Percentiles rank a stretch among this genome's conserved stretches.
These are phyloP conservation scores for Proterorhinus semilunaris DNA, from an alignment of 2,113 vertebrate genomes.

Conservation along the genomic window DNA sequence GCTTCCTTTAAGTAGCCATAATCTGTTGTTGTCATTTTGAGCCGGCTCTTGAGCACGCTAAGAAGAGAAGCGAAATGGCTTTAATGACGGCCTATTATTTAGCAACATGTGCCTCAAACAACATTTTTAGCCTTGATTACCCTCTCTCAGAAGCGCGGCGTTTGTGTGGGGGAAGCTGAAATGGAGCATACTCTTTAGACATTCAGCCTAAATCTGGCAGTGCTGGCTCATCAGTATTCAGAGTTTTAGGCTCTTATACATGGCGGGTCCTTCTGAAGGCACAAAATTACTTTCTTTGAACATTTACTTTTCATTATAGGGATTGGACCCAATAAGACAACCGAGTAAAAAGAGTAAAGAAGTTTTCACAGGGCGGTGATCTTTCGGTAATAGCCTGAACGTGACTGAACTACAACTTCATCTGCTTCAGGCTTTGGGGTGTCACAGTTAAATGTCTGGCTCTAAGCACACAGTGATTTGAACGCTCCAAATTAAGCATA, in stretches of 20 bases:
- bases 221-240: background rate
- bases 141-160: constrained; percentile 28
- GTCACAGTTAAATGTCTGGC: too few species aligned
- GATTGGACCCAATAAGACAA: constrained; percentile 2
- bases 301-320: constrained; percentile 4
- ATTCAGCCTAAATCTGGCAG: constrained; percentile 4
- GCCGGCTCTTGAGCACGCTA: constrained; percentile 35
- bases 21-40: constrained; percentile 30
- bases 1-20: constrained; percentile 24
- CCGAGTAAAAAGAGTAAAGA: background rate
- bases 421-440: too few species aligned
- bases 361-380: background rate
- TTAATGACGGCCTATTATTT: constrained; percentile 50
- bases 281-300: constrained; percentile 15
- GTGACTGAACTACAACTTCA: background rate
- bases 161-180: constrained; percentile 1
- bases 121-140: constrained; percentile 44
- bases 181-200: constrained; percentile 15
- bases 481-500: background rate
- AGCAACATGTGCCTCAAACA: constrained; percentile 34
- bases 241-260: constrained; percentile 4
- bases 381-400: background rate
- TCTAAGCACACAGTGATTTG: background rate
- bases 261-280: background rate
- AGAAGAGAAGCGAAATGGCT: constrained; percentile 21